Evolutionary conservation across 1,140 invertebrate genomes (phyloP), one percentile per base, ranked within the genome.

Genomic region (Scaptomyza hsui): DNA sequence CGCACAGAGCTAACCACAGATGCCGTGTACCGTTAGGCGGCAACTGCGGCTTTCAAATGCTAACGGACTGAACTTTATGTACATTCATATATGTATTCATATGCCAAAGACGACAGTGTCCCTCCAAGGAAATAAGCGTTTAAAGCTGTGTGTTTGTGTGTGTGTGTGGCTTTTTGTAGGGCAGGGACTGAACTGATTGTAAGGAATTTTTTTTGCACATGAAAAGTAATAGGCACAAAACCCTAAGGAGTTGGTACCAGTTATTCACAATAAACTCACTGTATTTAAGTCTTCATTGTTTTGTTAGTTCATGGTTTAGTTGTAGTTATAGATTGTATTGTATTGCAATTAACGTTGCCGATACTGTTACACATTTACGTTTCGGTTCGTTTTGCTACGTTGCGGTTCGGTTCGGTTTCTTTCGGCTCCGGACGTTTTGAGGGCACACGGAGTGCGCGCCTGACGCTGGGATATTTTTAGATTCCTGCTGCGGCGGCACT

Each of bases 401-500:
- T 53, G 39, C 32, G 64, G 29, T 35, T 48, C 35, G 26, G 60
- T 41, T 64, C 6, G 26, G 52, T 26, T 53, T 35, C 60, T 64
- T 51, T 21, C 61, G 67, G 49, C 51, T 62, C 37, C 51, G 51
- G 42, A 39, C 45, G 57, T 57, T 63, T 51, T 64, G 60, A 51
- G 60, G 67, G 41, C 62, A 68, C 53, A 68, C 62, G 49, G 29
- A 67, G 64, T 48, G 70, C 57, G 65, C 63, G 64, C 55, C 64
- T 72, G 41, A 60, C 48, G 70, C 62, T 72, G 70, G 48, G 48
- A 53, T 21, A 29, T 21, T 57, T 62, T 69, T 52, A 10, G 47
- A 68, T 70, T 85, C 76, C 80, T 86, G 73, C 81, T 80, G 56
- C 72, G 69, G 59, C 80, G 80, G 76, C 72, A 86, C 76, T 85